These are phyloP conservation scores for Acrobasis suavella DNA, from an alignment of 2,888 invertebrate species.

Conservation along the genomic window DNA sequence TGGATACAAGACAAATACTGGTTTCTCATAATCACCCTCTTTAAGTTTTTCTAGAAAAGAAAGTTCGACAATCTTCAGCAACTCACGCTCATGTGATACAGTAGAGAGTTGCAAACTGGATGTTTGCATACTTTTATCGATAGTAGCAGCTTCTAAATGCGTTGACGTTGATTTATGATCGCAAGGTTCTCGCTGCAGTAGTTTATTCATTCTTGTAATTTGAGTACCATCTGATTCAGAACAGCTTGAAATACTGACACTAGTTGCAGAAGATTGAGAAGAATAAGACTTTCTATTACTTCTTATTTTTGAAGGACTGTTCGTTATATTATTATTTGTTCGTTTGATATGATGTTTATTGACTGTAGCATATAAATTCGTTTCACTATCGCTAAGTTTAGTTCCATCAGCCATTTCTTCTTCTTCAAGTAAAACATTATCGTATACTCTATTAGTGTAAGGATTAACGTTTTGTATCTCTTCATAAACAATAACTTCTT, in stretches of 20 bases:
- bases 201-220: constrained; percentile 72
- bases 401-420: constrained; percentile 70
- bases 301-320: constrained; percentile 71
- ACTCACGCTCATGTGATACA: constrained; percentile 69
- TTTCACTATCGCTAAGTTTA: constrained; percentile 70
- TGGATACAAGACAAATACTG: constrained; percentile 94
- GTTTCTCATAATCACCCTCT: constrained; percentile 85
- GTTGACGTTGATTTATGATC: constrained; percentile 78
- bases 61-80: constrained; percentile 85
- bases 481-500: constrained; percentile 69
- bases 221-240: constrained; percentile 81
- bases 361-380: constrained; percentile 73
- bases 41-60: constrained; percentile 87
- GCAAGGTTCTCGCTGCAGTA: constrained; percentile 61
- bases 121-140: constrained; percentile 90
- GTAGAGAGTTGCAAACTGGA: constrained; percentile 75
- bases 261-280: constrained; percentile 77
- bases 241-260: constrained; percentile 79
- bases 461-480: constrained; percentile 62
- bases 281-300: constrained; percentile 70
- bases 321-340: constrained; percentile 79
- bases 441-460: constrained; percentile 69
- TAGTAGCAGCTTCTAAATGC: constrained; percentile 79
- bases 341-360: constrained; percentile 71
- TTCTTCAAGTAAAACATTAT: constrained; percentile 74